Evolutionary conservation across 1,140 invertebrate genomes (phyloP), one percentile per base, ranked within the genome.

Genomic region (Neotoxoptera formosana): DNA sequence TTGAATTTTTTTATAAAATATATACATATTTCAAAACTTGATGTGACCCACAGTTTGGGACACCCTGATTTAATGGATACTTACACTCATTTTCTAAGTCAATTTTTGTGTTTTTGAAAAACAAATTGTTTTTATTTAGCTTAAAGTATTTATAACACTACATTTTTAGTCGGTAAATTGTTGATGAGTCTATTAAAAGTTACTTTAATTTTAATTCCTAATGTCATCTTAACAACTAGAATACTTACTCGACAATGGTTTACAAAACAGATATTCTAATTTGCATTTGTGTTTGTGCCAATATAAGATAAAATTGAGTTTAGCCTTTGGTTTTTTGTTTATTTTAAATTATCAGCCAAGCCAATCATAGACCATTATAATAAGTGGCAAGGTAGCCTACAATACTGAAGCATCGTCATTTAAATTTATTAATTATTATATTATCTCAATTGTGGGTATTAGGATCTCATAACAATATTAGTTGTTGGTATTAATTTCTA

Each of bases 241-340:
- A n/a, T 88, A 30, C 17, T 51, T 53, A 34, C 17, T 88, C 21
- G n/a, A 51, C 4, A 34, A 88, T 34, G n/a, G 47, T 51, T 53
- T 88, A 88, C 20, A 3, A 34, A 88, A 88, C 17, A 53, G 45
- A 25, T 89, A 89, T 89, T 89, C n/a, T 56, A 56, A 56, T 89
- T 89, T 56, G 30, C n/a, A 89, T n/a, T 56, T 89, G 51, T 89
- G 0, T 14, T 89, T 56, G 88, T 89, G 51, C 88, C 48, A 89
- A 89, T 89, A 56, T 41, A 56, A 56, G 34, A 53, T 89, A 89
- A 53, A 56, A 56, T 21, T 56, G 87, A 36, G 6, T 56, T 89
- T 41, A 89, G 87, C 87, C 48, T 88, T 88, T 88, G 7, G n/a
- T 88, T 51, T 88, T 47, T 88, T 53, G 23, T 56, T 89, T 89